Base-by-base conservation (phyloP, 2,888 invertebrate genomes). In the Sarcophaga variegata region DNA sequence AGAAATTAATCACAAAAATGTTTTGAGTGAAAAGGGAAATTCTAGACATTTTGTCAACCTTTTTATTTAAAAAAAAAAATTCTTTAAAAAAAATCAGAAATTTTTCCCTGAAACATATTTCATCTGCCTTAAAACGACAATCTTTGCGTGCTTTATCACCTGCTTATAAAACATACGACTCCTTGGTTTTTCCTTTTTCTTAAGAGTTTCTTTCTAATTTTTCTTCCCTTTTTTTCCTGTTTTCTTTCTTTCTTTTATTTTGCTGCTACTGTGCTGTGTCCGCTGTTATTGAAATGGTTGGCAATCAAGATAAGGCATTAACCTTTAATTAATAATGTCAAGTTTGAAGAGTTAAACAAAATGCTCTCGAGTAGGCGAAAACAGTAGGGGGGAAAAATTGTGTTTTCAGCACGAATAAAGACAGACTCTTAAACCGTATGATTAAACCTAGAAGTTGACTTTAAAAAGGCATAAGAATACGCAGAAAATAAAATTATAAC, bases 261-360 rank as follows among this genome's bases (percentile, higher is more conserved):
- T 25, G 8, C 20, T 72, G 60, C 78, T 67, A 8, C 49, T 49
- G 12, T 11, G 12, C 14, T 14, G 14, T 49, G 49, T 60, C 54
- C 66, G 67, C 37, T 49, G n/a, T 49, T 45, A 70, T 69, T 84
- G 75, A 81, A 81, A 76, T 54, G 71, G 62, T 49, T 71, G 80
- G 80, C 37, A 66, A 85, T 76, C 79, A 76, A 87, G 87, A 87
- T 87, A 87, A 81, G 81, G 64, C 66, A 72, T 87, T 84, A 84
- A 84, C 87, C 87, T 87, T 84, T 87, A 84, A 84, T 87, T 82
- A 87, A 87, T 87, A 84, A 87, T 87, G 87, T 84, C 87, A 87
- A 87, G 84, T 87, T 84, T 84, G 87, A 62, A 81, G 64, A 78
- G 37, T 60, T 76, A 62, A 45, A 49, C 76, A 87, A 78, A 72